phyloP scores from a whole-genome alignment of 2,888 invertebrate genomes.

The Lacanobia wlatinum region DNA sequence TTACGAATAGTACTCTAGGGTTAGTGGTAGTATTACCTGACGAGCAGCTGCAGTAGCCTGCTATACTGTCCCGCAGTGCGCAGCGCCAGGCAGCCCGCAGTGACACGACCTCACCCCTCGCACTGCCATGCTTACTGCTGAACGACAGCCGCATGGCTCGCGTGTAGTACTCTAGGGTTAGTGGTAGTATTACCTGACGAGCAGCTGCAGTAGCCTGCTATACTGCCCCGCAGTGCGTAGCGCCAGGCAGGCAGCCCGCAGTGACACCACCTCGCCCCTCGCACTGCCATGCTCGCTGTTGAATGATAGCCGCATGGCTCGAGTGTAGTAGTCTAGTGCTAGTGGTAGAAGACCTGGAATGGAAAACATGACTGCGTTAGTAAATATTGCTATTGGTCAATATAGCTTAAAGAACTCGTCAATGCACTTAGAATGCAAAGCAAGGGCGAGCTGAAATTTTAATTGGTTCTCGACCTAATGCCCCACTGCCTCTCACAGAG shows the following conservation, averaged over 20 bases:
- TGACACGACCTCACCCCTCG: constrained; percentile 90
- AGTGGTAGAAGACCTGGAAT: constrained; percentile 80
- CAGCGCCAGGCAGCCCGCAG: constrained; percentile 91
- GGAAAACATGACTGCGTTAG: not conserved
- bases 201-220: constrained; percentile 92
- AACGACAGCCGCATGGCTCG: constrained; percentile 80
- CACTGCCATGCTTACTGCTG: constrained; percentile 81
- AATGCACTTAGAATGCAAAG: not conserved
- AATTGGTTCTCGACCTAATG: too few relatives aligned
- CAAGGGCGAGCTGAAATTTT: too few relatives aligned
- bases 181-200: constrained; percentile 90
- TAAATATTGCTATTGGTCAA: not conserved
- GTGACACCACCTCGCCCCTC: constrained; percentile 90
- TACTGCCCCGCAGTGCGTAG: constrained; percentile 92
- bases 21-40: constrained; percentile 89
- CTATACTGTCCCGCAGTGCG: constrained; percentile 92
- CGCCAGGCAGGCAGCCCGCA: constrained; percentile 91
- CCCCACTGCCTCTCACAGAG: too few relatives aligned
- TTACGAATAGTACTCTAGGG: constrained; percentile 80
- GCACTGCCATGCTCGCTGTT: constrained; percentile 81
- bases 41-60: constrained; percentile 92
- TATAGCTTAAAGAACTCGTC: not conserved
- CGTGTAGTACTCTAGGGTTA: constrained; percentile 82
- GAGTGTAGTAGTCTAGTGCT: constrained; percentile 80
- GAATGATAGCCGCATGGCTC: constrained; percentile 80